Evolutionary conservation across 2,797 vertebrate genomes (phyloP).

Genomic region (Siniperca obscura): DNA sequence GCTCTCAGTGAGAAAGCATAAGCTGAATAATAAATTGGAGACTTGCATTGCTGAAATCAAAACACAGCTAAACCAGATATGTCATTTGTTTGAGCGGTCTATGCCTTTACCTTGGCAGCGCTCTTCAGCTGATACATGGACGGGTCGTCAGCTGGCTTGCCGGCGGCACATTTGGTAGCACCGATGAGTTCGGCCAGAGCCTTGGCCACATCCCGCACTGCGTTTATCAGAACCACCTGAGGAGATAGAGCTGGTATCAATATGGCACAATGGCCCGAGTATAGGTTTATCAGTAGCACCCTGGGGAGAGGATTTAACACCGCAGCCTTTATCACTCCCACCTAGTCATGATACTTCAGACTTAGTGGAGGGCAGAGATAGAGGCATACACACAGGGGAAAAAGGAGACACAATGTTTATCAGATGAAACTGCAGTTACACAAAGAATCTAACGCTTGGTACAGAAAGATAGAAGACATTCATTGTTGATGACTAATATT

Average conservation of each 20-base stretch:
- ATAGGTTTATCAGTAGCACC: conserved; percentile 66
- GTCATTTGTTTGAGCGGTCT: background rate
- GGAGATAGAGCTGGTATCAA: conserved; percentile 71
- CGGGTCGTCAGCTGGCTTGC: conserved; percentile 95
- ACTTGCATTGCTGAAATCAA: conserved; percentile 17
- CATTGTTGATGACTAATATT: conserved; percentile 27
- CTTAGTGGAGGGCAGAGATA: conserved; percentile 56
- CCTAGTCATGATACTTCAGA: conserved; percentile 74
- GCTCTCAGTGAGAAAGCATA: conserved; percentile 12
- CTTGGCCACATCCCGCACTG: conserved; percentile 98
- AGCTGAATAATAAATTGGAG: conserved; percentile 25
- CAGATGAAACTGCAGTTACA: conserved; percentile 59
- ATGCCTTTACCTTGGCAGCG: conserved; percentile 92
- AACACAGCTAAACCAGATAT: conserved; percentile 33
- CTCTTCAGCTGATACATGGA: conserved; percentile 99
- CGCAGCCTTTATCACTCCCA: conserved; percentile 72
- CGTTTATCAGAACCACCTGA: conserved; percentile 98
- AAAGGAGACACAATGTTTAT: conserved; percentile 45
- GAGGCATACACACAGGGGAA: conserved; percentile 48
- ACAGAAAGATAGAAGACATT: conserved; percentile 33
- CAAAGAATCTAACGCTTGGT: conserved; percentile 16
- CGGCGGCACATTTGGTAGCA: conserved; percentile 97
- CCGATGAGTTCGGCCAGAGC: conserved; percentile 97
- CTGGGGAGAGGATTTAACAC: conserved; percentile 72
- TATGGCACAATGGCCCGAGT: conserved; percentile 63